These are phyloP conservation scores for Tetrax tetrax DNA, from an alignment of 2,113 vertebrate species.

Conservation along the genomic window DNA sequence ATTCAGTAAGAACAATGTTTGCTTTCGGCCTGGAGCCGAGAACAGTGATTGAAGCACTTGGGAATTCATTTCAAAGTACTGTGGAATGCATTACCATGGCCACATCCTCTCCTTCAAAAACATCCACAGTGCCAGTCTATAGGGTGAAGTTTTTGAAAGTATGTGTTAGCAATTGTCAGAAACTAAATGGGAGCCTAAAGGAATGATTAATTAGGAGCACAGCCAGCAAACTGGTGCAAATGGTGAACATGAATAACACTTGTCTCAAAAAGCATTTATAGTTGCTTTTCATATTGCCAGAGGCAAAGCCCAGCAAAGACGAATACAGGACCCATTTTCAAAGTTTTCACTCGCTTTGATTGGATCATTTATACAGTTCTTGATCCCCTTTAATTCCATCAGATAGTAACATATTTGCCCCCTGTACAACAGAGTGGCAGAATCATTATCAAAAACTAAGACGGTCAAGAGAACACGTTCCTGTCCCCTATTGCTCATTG, in stretches of 20 bases:
- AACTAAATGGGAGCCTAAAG: conserved; percentile 20
- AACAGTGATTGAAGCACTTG: conserved; percentile 10
- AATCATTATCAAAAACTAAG: not conserved
- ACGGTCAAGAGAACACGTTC: not conserved
- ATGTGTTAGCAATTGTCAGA: not conserved
- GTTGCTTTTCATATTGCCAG: not conserved
- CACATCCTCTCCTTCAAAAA: not conserved
- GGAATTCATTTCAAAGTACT: conserved; percentile 46
- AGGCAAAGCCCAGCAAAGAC: not conserved
- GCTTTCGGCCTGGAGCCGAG: not conserved
- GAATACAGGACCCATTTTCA: not conserved
- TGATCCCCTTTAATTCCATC: not conserved
- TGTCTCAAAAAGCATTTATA: not conserved
- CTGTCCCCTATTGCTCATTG: no score
- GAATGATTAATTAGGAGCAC: conserved; percentile 54
- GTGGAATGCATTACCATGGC: not conserved
- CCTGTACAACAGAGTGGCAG: not conserved
- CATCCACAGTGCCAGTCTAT: not conserved
- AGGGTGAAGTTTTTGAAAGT: not conserved
- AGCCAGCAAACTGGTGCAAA: conserved; percentile 28
- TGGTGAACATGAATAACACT: not conserved
- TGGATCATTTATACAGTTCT: not conserved
- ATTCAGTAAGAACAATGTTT: conserved; percentile 35
- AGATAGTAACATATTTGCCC: not conserved
- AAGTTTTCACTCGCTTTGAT: not conserved